These are phyloP conservation scores for Stomorhina lunata DNA, from an alignment of 2,888 invertebrate species.

Conservation along the genomic window DNA sequence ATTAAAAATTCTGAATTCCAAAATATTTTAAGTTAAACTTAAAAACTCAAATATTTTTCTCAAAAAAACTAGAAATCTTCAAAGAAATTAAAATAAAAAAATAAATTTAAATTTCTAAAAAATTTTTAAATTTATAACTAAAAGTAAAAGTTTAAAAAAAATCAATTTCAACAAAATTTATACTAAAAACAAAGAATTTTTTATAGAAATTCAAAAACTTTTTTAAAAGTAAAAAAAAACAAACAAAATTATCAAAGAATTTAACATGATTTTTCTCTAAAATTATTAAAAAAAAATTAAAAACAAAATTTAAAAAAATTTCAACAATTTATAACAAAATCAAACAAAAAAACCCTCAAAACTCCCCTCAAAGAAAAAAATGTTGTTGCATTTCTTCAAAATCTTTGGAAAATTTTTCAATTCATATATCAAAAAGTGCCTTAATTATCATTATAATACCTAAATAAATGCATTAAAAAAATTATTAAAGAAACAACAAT, in stretches of 20 bases:
- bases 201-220: not conserved
- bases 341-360: too few relatives aligned
- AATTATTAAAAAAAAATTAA: not conserved
- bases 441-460: not conserved
- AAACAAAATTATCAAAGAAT: not conserved
- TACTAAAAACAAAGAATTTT: not conserved
- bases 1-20: too few relatives aligned
- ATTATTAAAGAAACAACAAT: conserved; percentile 29
- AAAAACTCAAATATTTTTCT: too few relatives aligned
- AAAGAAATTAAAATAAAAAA: too few relatives aligned
- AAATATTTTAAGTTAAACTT: too few relatives aligned
- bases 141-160: not conserved
- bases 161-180: not conserved
- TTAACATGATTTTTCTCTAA: not conserved
- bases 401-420: conserved; percentile 20
- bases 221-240: not conserved
- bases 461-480: conserved; percentile 26
- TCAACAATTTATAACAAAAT: not conserved
- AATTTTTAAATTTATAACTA: too few relatives aligned
- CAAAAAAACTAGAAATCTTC: too few relatives aligned
- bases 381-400: conserved; percentile 37
- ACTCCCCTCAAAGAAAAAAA: conserved; percentile 12
- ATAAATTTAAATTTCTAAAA: not conserved
- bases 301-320: not conserved
- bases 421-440: conserved; percentile 25